Evolutionary conservation across 2,888 invertebrate genomes (phyloP).

Genomic region (Hypena proboscidalis): DNA sequence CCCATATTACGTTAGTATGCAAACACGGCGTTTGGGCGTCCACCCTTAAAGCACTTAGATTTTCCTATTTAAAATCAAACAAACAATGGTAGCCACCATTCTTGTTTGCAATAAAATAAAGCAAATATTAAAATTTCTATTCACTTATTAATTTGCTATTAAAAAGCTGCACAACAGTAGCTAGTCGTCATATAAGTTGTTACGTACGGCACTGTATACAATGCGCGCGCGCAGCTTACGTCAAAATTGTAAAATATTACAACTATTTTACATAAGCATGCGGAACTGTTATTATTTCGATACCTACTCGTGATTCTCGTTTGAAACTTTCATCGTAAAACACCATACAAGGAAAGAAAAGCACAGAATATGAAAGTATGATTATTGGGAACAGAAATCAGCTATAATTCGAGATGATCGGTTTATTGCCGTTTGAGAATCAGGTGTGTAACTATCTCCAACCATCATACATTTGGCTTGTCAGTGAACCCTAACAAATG

Average conservation of each 20-base stretch:
- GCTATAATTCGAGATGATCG: neutral
- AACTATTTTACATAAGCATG: conserved; percentile 42
- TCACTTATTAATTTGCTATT: conserved; percentile 19
- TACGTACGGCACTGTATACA: conserved; percentile 33
- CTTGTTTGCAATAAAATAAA: conserved; percentile 2
- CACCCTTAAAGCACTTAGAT: too few species aligned
- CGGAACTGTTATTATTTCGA: conserved; percentile 41
- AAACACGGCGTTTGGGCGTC: too few species aligned
- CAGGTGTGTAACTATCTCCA: too few species aligned
- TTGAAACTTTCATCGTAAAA: conserved; percentile 25
- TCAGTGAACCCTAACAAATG: too few species aligned
- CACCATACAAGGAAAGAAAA: conserved; percentile 19
- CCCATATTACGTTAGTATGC: too few species aligned
- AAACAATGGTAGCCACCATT: too few species aligned
- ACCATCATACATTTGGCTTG: too few species aligned
- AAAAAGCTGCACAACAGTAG: conserved; percentile 30
- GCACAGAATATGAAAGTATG: conserved; percentile 6
- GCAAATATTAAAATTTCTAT: conserved; percentile 14
- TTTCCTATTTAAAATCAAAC: too few species aligned
- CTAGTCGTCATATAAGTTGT: conserved; percentile 34
- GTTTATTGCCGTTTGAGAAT: neutral
- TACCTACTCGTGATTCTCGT: conserved; percentile 25
- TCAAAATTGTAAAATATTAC: conserved; percentile 40
- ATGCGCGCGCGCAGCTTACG: conserved; percentile 40
- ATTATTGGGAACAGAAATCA: conserved; percentile 6